Base-by-base conservation (phyloP, 2,888 invertebrate species). In the Tetragonula carbonaria region DNA sequence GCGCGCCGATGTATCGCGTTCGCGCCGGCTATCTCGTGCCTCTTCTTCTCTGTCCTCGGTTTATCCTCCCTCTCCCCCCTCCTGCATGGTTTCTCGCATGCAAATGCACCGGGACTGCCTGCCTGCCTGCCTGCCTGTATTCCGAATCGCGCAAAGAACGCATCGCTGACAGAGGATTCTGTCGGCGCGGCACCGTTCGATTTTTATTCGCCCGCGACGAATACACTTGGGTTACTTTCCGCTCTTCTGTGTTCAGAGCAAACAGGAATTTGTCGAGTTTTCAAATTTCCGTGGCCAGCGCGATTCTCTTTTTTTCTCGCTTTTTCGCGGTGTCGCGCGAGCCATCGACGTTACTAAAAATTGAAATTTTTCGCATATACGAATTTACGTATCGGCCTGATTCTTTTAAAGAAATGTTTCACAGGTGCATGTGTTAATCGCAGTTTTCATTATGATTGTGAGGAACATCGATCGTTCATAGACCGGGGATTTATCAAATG, bases 1-100 rank as follows among this genome's bases (percentile, higher is more conserved):
- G 78, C 79, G 86, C 82, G 79, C 82, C 74, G 76, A 83, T 78
- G 73, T 82, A 79, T 74, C 74, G 75, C 63, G 76, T 28, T 68
- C 80, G 72, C 76, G 59, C 66, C 68, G 16, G 55, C 81, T 66
- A 77, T 75, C 68, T 16, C 62, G 66, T 38, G 59, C 59, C 83
- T 71, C 80, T 80, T 82, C 78, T 80, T 75, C 75, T 73, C 74
- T 59, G 28, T 71, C 33, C 62, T 2, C 63, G 71, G 45, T 76
- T 74, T 62, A 66, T 59, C 66, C 65, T 55, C 28, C 28, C 33
- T 33, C 33, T 33, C 33, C 3, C 33, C 2, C 33, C 33, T 23
- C 33, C 33, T 3, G 11, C 8, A 11, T 67, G 74, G 33, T 51
- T 66, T 28, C 80, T 76, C 62, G 21, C 72, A 62, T 82, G 88